A percentile compares a stretch with the other conserved stretches of the same genome.
Evolutionary conservation across 2,888 invertebrate genomes (phyloP).

Genomic region (Hemaris fuciformis): DNA sequence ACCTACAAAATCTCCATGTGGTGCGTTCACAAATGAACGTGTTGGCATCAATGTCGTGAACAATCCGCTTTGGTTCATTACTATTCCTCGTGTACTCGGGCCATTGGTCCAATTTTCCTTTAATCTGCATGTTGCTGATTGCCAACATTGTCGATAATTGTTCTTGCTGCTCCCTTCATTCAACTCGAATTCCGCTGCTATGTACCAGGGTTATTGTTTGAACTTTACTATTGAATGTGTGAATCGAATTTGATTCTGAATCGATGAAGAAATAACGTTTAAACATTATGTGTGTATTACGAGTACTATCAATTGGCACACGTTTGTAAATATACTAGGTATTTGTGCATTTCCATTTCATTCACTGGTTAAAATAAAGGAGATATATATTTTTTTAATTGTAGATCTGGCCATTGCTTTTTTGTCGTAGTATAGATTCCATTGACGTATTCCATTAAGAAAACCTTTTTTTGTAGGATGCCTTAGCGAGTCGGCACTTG

Average conservation of each 20-base stretch:
- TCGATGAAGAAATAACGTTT: background rate
- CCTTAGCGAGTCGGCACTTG: no score
- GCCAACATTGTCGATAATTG: constrained; percentile 22
- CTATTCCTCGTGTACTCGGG: constrained; percentile 69
- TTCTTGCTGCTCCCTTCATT: background rate
- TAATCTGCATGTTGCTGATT: constrained; percentile 24
- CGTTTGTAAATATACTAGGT: background rate
- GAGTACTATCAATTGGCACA: background rate
- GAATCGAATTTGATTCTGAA: background rate
- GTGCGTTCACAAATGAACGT: constrained; percentile 36
- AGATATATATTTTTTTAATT: background rate
- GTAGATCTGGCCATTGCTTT: no score
- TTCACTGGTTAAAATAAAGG: background rate
- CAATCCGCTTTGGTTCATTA: constrained; percentile 69
- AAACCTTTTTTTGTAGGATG: no score
- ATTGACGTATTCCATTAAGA: no score
- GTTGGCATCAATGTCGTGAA: constrained; percentile 36
- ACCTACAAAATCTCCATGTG: constrained; percentile 37
- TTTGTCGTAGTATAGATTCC: no score
- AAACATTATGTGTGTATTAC: background rate
- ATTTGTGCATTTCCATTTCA: background rate
- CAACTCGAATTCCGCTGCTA: background rate
- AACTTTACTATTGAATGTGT: background rate
- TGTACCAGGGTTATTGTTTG: background rate
- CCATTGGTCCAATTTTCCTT: constrained; percentile 63